phyloP scores from a whole-genome alignment of 2,797 vertebrate genomes.

The Fistularia tabacaria region DNA sequence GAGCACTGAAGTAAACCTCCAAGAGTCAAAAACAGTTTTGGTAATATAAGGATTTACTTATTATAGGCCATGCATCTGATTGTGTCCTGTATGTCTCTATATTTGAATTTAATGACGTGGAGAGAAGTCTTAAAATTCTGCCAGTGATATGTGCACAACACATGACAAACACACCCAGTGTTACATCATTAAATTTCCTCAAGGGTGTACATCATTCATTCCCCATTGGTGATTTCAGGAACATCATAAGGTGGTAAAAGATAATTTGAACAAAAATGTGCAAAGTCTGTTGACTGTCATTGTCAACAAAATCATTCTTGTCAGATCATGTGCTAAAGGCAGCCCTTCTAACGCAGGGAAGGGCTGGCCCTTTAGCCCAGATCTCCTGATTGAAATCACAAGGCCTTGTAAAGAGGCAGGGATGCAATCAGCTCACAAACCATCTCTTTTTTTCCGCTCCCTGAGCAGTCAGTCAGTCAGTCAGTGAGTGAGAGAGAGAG shows the following conservation, averaged over 20 bases:
- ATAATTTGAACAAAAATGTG: conserved; percentile 44
- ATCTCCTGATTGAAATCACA: conserved; percentile 65
- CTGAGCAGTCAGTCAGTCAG: too few species aligned
- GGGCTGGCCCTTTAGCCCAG: conserved; percentile 30
- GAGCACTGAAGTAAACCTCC: too few species aligned
- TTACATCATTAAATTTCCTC: conserved; percentile 31
- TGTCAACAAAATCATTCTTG: conserved; percentile 6
- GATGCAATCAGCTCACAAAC: conserved; percentile 29
- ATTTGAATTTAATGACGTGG: not conserved
- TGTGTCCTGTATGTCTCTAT: not conserved
- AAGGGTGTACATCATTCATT: conserved; percentile 9
- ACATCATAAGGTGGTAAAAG: conserved; percentile 14
- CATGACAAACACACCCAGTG: conserved; percentile 25
- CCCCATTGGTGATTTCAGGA: conserved; percentile 23
- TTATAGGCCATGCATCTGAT: too few species aligned
- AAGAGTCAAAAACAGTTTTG: too few species aligned
- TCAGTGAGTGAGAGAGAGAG: too few species aligned
- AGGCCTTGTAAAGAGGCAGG: conserved; percentile 40
- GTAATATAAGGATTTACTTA: too few species aligned
- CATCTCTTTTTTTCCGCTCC: conserved; percentile 3
- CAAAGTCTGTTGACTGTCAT: conserved; percentile 49
- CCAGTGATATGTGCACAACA: not conserved
- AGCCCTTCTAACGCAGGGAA: conserved; percentile 41
- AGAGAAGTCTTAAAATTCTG: conserved; percentile 9
- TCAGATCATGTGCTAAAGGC: conserved; percentile 50